phyloP scores from a whole-genome alignment of 1,140 invertebrate genomes.

The Euglossa dilemma region DNA sequence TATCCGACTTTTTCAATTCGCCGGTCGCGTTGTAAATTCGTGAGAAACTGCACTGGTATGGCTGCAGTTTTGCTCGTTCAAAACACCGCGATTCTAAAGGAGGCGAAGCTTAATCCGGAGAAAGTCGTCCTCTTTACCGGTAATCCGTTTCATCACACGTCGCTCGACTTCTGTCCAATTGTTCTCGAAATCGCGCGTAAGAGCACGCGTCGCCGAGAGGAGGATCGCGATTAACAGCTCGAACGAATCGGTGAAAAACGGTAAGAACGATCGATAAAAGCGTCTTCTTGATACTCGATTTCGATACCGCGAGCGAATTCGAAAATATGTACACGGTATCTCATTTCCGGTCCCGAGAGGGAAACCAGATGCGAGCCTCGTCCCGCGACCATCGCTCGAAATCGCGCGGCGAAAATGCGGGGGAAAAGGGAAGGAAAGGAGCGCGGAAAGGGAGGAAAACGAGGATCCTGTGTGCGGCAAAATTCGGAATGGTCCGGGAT shows the following conservation, averaged over 20 bases:
- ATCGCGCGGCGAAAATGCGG: not conserved
- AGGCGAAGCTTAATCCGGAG: not conserved
- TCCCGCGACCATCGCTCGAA: conserved; percentile 17
- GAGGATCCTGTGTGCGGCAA: not conserved
- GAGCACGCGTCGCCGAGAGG: no score
- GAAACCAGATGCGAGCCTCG: conserved; percentile 16
- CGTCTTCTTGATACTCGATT: not conserved
- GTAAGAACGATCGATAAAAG: not conserved
- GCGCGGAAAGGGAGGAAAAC: not conserved
- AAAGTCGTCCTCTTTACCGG: conserved; percentile 12
- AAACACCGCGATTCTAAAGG: not conserved
- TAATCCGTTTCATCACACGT: not conserved
- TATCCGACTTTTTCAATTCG: no score
- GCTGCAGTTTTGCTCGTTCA: not conserved
- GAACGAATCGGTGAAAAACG: not conserved
- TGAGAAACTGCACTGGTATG: no score
- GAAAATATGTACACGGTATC: not conserved
- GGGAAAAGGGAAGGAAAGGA: not conserved
- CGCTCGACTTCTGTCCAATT: not conserved
- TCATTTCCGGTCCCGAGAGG: conserved; percentile 43
- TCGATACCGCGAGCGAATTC: not conserved
- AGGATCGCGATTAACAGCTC: not conserved
- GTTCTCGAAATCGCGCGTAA: not conserved
- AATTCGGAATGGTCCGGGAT: conserved; percentile 44
- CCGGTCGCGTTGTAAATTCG: no score